Conservation (phyloP, 2,888 invertebrate species). For the Himalopsyche kuldschensis region DNA sequence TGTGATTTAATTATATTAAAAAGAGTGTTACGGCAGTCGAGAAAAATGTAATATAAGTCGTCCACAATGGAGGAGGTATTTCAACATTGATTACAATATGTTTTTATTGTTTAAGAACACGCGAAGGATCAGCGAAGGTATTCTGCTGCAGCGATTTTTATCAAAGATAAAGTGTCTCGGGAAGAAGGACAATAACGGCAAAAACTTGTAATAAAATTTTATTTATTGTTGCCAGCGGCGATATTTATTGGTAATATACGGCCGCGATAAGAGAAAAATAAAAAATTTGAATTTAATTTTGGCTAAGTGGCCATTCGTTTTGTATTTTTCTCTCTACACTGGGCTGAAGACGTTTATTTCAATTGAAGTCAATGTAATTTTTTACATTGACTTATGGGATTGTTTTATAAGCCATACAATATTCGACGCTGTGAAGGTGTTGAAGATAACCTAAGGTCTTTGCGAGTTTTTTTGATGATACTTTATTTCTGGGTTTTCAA, state of each 20-base stretch:
- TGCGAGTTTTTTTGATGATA: too few species aligned
- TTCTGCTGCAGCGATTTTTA: slow-evolving; percentile 10
- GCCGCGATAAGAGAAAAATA: not conserved
- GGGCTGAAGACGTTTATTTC: too few species aligned
- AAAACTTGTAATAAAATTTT: slow-evolving; percentile 6
- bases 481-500: too few species aligned
- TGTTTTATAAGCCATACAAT: too few species aligned
- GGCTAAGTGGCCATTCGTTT: not conserved
- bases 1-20: too few species aligned
- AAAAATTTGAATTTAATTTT: not conserved
- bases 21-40: too few species aligned
- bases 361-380: too few species aligned
- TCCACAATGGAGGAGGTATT: not conserved
- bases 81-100: not conserved
- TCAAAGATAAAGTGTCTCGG: slow-evolving; percentile 4
- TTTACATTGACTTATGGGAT: too few species aligned
- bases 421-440: too few species aligned
- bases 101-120: slow-evolving; percentile 10
- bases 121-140: slow-evolving; percentile 15
- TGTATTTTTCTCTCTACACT: not conserved
- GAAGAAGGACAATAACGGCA: slow-evolving; percentile 16
- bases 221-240: slow-evolving; percentile 7
- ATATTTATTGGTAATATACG: not conserved
- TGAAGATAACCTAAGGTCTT: too few species aligned
- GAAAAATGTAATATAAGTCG: not conserved